Conservation (phyloP, 2,797 vertebrate species). For the Rhynchonycteris naso region DNA sequence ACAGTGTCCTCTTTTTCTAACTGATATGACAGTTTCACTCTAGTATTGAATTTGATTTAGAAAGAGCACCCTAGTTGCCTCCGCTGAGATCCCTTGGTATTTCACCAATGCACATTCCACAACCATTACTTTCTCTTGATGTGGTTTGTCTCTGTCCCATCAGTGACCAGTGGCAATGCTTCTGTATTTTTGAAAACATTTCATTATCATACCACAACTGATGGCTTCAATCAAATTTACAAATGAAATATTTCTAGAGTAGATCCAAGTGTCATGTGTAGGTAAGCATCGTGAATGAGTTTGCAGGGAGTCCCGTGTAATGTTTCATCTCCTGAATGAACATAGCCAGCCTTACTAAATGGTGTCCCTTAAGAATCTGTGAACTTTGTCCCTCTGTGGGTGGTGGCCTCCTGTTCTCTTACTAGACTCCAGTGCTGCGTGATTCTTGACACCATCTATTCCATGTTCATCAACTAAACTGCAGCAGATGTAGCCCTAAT, state of each 20-base stretch:
- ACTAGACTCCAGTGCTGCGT: neutral
- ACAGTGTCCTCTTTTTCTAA: neutral
- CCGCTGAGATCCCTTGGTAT: neutral
- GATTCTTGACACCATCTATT: constrained; percentile 57
- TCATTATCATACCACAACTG: neutral
- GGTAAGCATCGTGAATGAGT: neutral
- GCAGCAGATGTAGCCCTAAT: constrained; percentile 63
- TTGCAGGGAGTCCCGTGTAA: neutral
- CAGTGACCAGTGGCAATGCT: neutral
- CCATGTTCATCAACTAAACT: constrained; percentile 10
- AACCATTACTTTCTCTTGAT: neutral
- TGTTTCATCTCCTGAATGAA: neutral
- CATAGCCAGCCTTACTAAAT: neutral
- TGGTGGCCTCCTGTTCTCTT: constrained; percentile 41
- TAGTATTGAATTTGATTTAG: neutral
- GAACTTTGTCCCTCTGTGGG: neutral
- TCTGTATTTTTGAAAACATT: neutral
- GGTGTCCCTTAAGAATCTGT: neutral
- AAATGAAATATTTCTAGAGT: neutral
- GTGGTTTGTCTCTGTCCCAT: neutral
- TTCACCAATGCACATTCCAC: neutral
- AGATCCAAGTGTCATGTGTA: neutral
- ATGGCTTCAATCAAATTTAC: neutral
- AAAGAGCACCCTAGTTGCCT: neutral
- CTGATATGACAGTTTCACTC: neutral